phyloP scores from a whole-genome alignment of 35 echinoderm and acorn worm genomes.

The Stichopus chloronotus region DNA sequence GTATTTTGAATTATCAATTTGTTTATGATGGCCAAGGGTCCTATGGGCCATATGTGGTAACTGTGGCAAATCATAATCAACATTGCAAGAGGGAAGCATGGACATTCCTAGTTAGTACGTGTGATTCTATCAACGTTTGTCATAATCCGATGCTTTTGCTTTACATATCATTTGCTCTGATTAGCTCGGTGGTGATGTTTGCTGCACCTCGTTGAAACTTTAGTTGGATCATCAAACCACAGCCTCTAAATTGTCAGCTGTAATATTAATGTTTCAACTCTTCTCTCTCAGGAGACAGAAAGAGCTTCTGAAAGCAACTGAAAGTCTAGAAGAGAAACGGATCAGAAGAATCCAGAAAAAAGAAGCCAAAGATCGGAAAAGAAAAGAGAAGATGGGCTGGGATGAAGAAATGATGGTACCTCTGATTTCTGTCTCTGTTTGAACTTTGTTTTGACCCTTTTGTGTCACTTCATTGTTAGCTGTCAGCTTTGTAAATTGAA shows the following conservation, averaged over 20 bases:
- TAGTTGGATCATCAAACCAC: not conserved
- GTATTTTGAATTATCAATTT: too few species aligned
- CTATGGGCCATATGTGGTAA: too few species aligned
- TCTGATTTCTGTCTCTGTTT: not conserved
- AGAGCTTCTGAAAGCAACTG: conserved; percentile 76
- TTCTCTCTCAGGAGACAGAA: conserved; percentile 72
- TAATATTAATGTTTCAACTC: not conserved
- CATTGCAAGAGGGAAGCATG: not conserved
- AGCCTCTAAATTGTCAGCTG: not conserved
- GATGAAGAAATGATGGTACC: conserved; percentile 99
- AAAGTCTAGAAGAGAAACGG: conserved; percentile 88
- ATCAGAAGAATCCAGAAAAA: conserved; percentile 88
- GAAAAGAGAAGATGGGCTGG: conserved; percentile 98
- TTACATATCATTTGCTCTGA: not conserved
- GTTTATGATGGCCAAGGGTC: too few species aligned
- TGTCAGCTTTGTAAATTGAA: too few species aligned
- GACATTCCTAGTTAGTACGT: not conserved
- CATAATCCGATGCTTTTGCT: not conserved
- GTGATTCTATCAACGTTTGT: not conserved
- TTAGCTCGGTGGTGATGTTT: not conserved
- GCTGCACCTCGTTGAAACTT: not conserved
- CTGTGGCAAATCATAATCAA: too few species aligned
- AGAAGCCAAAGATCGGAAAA: conserved; percentile 82
- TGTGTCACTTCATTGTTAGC: too few species aligned
- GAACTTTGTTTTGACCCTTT: too few species aligned